Conservation (phyloP, 2,888 invertebrate species). For the Oligia fasciuncula region DNA sequence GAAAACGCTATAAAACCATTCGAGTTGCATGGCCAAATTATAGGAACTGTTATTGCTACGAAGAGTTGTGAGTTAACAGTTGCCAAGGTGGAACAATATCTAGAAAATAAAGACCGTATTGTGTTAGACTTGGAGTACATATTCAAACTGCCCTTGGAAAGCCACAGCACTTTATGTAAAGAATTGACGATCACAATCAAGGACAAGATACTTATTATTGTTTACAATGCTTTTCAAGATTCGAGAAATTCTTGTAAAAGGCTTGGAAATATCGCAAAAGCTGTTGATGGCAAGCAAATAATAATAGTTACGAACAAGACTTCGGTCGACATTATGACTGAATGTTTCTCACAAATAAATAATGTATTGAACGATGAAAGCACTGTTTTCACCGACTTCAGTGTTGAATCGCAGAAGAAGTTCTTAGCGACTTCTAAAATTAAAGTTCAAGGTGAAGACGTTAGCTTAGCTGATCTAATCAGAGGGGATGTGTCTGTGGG, state of each 20-base stretch:
- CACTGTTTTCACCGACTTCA: slow-evolving; percentile 34
- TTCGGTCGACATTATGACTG: too few species aligned
- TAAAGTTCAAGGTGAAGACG: too few species aligned
- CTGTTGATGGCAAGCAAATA: too few species aligned
- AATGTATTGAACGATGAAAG: slow-evolving; percentile 16
- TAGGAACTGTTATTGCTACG: slow-evolving; percentile 22
- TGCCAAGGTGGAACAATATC: slow-evolving; percentile 34
- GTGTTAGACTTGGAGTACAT: slow-evolving; percentile 33
- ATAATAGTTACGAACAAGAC: too few species aligned
- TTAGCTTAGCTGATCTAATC: slow-evolving; percentile 6
- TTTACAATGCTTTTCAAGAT: slow-evolving; percentile 5
- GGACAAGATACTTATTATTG: slow-evolving; percentile 20
- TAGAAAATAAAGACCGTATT: slow-evolving; percentile 1
- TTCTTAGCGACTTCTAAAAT: neutral
- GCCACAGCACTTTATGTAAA: neutral
- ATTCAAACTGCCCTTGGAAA: slow-evolving; percentile 24
- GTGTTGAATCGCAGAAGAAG: slow-evolving; percentile 29
- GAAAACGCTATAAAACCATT: too few species aligned
- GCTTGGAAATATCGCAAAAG: too few species aligned
- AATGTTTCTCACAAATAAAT: too few species aligned
- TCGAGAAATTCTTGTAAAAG: neutral
- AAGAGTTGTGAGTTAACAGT: slow-evolving; percentile 12
- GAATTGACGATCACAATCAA: too few species aligned
- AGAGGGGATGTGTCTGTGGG: slow-evolving; percentile 10
- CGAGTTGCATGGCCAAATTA: neutral